Evolutionary conservation across 37 sponge, comb jelly and placozoan species (phyloP).

Genomic region (Beroe forskalii): DNA sequence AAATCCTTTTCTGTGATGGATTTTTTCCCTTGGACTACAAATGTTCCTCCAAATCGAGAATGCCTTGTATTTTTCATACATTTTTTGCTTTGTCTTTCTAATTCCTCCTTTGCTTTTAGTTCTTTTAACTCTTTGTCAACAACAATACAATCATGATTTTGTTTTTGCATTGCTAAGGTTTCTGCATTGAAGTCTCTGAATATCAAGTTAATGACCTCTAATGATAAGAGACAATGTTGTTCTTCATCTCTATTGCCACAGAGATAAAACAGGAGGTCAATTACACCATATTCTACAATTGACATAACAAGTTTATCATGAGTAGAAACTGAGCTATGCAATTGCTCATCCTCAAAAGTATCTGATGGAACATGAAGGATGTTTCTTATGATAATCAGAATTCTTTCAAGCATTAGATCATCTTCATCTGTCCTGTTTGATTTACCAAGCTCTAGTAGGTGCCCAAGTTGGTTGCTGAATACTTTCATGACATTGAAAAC

Average conservation of each 20-base stretch:
- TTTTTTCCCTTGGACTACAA: constrained; percentile 33
- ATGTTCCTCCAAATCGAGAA: constrained; percentile 63
- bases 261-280: constrained; percentile 53
- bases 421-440: constrained; percentile 59
- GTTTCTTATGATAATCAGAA: constrained; percentile 40
- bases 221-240: constrained; percentile 37
- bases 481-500: constrained; percentile 42
- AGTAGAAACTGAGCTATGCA: constrained; percentile 21
- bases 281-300: constrained; percentile 54
- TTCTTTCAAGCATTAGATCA: constrained; percentile 57
- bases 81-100: neutral
- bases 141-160: neutral
- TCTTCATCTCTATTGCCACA: constrained; percentile 56
- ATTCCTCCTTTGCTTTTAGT: constrained; percentile 8
- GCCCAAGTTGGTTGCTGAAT: constrained; percentile 43
- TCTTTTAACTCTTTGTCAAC: constrained; percentile 25
- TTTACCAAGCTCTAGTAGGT: constrained; percentile 30
- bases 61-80: constrained; percentile 22
- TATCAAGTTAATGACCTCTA: constrained; percentile 20
- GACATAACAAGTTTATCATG: constrained; percentile 57
- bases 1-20: constrained; percentile 51
- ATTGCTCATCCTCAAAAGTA: constrained; percentile 14
- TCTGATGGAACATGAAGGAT: constrained; percentile 61
- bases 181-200: constrained; percentile 39
- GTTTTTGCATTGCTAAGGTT: neutral